Conservation (phyloP, 2,797 vertebrate species). For the Prunella strophiata region DNA sequence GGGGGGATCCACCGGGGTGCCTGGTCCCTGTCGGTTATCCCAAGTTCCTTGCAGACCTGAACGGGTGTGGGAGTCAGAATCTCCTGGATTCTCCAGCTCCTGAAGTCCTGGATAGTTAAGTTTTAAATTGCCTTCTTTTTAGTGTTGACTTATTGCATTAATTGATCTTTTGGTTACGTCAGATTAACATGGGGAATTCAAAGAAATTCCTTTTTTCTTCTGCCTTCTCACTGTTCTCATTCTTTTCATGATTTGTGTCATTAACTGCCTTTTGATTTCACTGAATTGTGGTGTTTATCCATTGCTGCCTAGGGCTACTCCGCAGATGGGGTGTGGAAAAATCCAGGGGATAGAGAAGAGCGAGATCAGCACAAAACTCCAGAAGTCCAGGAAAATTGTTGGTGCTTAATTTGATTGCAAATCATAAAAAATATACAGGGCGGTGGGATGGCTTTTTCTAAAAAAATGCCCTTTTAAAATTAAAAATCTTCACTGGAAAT, state of each 20-base stretch:
- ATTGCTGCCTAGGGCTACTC: not conserved
- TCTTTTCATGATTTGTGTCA: not conserved
- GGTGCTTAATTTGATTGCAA: not conserved
- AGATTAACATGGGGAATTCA: accelerated
- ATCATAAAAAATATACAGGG: not conserved
- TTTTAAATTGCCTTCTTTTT: not conserved
- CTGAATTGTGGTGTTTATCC: not conserved
- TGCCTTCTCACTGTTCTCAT: not conserved
- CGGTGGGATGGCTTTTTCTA: not conserved
- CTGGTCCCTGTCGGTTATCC: not conserved
- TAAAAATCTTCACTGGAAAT: not conserved
- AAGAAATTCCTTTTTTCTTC: not conserved
- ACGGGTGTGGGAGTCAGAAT: accelerated
- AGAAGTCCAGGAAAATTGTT: not conserved
- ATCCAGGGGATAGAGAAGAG: not conserved
- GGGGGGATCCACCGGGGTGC: not conserved
- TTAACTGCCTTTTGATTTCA: not conserved
- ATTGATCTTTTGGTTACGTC: not conserved
- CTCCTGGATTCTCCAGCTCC: not conserved
- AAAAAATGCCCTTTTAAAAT: not conserved
- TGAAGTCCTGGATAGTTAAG: not conserved
- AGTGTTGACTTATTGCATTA: accelerated
- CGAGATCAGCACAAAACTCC: not conserved
- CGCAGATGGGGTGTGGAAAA: not conserved
- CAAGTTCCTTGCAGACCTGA: slow-evolving; percentile 17